phyloP scores from a whole-genome alignment of 2,888 invertebrate genomes.

The Pyrrhia umbra region DNA sequence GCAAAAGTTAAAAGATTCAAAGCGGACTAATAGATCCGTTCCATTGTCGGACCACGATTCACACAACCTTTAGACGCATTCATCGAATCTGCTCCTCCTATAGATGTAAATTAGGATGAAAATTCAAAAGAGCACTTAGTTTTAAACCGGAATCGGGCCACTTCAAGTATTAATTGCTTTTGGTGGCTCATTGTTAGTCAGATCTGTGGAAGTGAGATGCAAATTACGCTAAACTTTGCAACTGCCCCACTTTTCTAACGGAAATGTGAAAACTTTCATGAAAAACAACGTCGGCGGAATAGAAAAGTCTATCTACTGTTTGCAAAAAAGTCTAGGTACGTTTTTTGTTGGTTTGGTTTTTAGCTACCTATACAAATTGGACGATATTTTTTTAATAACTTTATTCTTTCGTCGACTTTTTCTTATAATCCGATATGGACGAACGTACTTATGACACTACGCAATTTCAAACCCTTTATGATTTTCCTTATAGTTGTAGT shows the following conservation, averaged over 20 bases:
- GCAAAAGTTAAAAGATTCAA: slow-evolving; percentile 33
- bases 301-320: slow-evolving; percentile 70
- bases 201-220: slow-evolving; percentile 86
- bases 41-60: slow-evolving; percentile 50
- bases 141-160: slow-evolving; percentile 86
- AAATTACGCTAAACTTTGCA: slow-evolving; percentile 86
- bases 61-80: slow-evolving; percentile 57
- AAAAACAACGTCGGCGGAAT: slow-evolving; percentile 80
- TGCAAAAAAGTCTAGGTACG: slow-evolving; percentile 61
- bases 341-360: slow-evolving; percentile 26
- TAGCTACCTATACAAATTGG: slow-evolving; percentile 7
- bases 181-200: slow-evolving; percentile 88
- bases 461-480: no score
- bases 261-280: slow-evolving; percentile 84
- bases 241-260: slow-evolving; percentile 87
- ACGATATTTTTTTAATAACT: no score
- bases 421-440: no score
- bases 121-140: slow-evolving; percentile 88
- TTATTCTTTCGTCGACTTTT: background rate
- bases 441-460: no score
- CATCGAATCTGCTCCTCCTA: slow-evolving; percentile 69
- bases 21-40: slow-evolving; percentile 40
- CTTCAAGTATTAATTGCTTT: slow-evolving; percentile 90
- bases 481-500: no score
- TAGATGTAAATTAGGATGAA: slow-evolving; percentile 82